Evolutionary conservation across 2,113 vertebrate species (phyloP).

Genomic region (Terrapene triunguis): DNA sequence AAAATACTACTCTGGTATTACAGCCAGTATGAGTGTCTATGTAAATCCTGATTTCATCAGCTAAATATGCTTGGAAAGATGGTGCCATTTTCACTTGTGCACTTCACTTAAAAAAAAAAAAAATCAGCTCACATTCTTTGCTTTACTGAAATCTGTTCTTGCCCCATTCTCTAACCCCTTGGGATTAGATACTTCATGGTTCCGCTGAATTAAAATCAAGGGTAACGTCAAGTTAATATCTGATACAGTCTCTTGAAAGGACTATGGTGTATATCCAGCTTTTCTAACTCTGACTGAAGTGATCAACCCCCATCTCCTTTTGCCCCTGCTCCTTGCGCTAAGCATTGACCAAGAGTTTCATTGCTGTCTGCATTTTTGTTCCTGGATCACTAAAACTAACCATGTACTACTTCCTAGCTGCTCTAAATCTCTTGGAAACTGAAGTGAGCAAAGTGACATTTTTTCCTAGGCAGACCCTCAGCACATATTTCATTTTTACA

Average conservation of each 20-base stretch:
- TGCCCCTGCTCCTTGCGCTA: not conserved
- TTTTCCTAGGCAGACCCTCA: not conserved
- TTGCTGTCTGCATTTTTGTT: not conserved
- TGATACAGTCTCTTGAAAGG: not conserved
- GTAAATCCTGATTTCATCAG: not conserved
- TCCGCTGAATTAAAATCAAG: not conserved
- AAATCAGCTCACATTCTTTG: not conserved
- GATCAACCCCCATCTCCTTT: not conserved
- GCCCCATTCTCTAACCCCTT: not conserved
- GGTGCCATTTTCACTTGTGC: not conserved
- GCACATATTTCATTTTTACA: not conserved
- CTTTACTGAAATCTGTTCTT: not conserved
- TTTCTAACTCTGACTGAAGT: not conserved
- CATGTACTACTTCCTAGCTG: not conserved
- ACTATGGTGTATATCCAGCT: not conserved
- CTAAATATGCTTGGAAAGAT: not conserved
- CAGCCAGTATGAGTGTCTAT: not conserved
- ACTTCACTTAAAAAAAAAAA: not conserved
- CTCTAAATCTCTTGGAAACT: not conserved
- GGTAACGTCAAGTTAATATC: fast-evolving
- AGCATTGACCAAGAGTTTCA: not conserved
- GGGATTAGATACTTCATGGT: not conserved
- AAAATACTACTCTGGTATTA: not conserved
- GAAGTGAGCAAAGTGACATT: not conserved
- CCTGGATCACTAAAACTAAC: not conserved